Base-by-base conservation (phyloP, 2,113 vertebrate species). In the Peucedramus taeniatus region DNA sequence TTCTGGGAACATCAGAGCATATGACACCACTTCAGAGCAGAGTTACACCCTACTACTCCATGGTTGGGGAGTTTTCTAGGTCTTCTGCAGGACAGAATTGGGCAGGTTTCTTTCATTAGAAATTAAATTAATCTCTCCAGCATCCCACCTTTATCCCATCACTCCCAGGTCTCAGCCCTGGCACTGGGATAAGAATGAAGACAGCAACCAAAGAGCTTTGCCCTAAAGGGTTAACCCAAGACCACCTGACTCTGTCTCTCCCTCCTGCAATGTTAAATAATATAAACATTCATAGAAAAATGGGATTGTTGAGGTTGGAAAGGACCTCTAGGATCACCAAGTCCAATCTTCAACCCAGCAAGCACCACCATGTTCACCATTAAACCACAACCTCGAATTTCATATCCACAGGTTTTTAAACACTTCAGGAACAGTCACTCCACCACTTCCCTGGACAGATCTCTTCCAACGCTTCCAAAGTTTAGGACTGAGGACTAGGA, bases 351-450 rank as follows among this genome's bases (percentile, higher is more conserved):
- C 35, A 83, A 23, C 11, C 17, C 60, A 59, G 28, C 16, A 30
- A 64, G 19, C 51, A 45, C 5, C 28, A 8, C 11, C 69, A 17
- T 1, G 11, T n/a, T 66, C 19, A 60, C 30, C 45, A 15, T 10
- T 45, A 26, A 47, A 45, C 16, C 56, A 22, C 0, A 7, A 22
- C 47, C 39, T 27, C 0, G 0, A 28, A 31, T 56, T 47, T 23
- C 27, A 69, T 2, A 35, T 2, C 40, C 30, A 49, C 31, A 37
- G 12, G 7, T 5, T 27, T 56, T 22, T 42, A 37, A 37, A 17
- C 28, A 9, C 9, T 51, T n/a, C 44, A 59, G 60, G 27, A 31
- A 24, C 13, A 15, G 7, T 14, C 31, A 57, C 18, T 37, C 33
- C 51, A 39, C 27, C 18, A 27, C 21, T 27, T 35, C 26, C 47